phyloP scores from a whole-genome alignment of 2,113 vertebrate species.

The Gracilinanus agilis region DNA sequence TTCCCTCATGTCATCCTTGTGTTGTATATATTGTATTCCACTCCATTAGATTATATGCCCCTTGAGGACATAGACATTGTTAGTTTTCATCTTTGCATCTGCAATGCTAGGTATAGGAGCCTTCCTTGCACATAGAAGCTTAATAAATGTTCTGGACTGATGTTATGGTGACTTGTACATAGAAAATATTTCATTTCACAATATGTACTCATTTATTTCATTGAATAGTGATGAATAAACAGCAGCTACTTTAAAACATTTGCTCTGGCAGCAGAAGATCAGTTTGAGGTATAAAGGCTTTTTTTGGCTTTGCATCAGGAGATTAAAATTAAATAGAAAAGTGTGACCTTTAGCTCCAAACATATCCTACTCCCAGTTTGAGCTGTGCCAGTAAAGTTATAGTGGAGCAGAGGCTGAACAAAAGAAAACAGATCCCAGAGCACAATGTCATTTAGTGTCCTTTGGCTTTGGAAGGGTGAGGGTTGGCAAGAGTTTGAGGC shows the following conservation, averaged over 20 bases:
- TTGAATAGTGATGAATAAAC: not conserved
- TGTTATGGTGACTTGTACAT: not conserved
- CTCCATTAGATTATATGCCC: not conserved
- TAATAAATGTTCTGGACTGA: not conserved
- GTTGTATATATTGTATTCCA: not conserved
- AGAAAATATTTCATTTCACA: not conserved
- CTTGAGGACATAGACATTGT: not conserved
- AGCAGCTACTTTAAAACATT: not conserved
- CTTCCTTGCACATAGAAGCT: not conserved
- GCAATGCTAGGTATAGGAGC: not conserved
- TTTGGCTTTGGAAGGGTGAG: constrained; percentile 49
- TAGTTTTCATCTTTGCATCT: not conserved
- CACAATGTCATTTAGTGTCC: not conserved
- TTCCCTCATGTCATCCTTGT: not conserved
- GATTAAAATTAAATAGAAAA: constrained; percentile 64
- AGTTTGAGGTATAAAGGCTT: constrained; percentile 45
- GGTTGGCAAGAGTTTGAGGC: constrained; percentile 44
- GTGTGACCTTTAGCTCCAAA: constrained; percentile 51
- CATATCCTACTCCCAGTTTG: constrained; percentile 57
- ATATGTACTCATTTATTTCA: not conserved
- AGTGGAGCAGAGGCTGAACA: constrained; percentile 21
- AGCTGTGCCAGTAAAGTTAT: constrained; percentile 42
- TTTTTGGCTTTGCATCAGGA: constrained; percentile 31
- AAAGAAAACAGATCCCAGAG: constrained; percentile 31
- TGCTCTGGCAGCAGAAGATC: not conserved